Percentiles rank a stretch among this genome's conserved stretches.
Conservation (phyloP, 1,140 invertebrate species). For the Drosophila takahashii region DNA sequence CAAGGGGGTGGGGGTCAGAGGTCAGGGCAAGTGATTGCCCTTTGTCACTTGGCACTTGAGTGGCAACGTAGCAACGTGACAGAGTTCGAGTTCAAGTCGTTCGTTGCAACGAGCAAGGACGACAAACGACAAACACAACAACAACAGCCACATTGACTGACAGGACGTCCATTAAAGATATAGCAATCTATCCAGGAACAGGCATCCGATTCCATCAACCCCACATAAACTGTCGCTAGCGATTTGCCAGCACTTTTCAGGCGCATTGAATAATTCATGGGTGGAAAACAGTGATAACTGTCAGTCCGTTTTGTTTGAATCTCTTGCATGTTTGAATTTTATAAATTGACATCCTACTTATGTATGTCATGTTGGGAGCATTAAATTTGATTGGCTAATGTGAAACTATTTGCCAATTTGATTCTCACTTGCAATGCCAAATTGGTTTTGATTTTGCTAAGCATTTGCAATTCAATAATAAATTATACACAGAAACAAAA, state of each 20-base stretch:
- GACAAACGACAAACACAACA: constrained; percentile 9
- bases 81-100: constrained; percentile 15
- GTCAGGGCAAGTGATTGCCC: constrained; percentile 67
- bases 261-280: constrained; percentile 21
- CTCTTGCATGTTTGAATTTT: not conserved
- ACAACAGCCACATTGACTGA: constrained; percentile 15
- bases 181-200: constrained; percentile 13
- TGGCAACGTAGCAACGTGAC: constrained; percentile 13
- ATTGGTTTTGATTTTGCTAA: too few species aligned
- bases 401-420: not conserved
- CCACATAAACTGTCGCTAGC: constrained; percentile 29
- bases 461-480: too few species aligned
- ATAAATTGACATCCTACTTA: not conserved
- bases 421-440: not conserved
- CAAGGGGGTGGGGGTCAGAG: constrained; percentile 5
- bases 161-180: constrained; percentile 39
- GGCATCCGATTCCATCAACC: constrained; percentile 13
- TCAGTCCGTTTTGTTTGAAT: constrained; percentile 6
- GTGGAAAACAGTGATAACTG: constrained; percentile 8
- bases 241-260: constrained; percentile 29
- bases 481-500: too few species aligned
- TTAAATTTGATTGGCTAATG: not conserved
- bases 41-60: constrained; percentile 69
- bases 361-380: not conserved
- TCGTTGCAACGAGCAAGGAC: constrained; percentile 28